These are phyloP conservation scores for Progne subis DNA, from an alignment of 2,113 vertebrate genomes.

Conservation along the genomic window DNA sequence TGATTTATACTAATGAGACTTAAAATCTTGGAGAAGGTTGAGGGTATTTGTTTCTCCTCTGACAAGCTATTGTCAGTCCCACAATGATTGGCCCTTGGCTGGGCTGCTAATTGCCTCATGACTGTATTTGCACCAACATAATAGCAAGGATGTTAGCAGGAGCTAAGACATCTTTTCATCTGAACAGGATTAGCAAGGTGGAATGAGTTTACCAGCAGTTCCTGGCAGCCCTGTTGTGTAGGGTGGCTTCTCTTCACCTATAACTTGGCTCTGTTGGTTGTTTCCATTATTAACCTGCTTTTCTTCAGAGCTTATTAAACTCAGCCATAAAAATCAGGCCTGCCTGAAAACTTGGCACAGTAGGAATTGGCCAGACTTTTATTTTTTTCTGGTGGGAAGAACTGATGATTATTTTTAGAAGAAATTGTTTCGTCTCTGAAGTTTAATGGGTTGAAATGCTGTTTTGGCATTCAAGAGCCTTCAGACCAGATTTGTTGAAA, in stretches of 20 bases:
- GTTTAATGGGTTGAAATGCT: slow-evolving; percentile 53
- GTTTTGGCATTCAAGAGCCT: slow-evolving; percentile 23
- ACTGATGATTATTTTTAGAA: slow-evolving; percentile 58
- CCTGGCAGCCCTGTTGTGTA: not conserved
- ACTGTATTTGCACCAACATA: slow-evolving; percentile 4
- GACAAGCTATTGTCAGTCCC: slow-evolving; percentile 12
- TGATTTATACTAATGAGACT: slow-evolving; percentile 52
- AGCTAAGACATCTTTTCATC: slow-evolving; percentile 13
- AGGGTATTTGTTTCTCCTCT: slow-evolving; percentile 18
- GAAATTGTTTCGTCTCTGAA: slow-evolving; percentile 10
- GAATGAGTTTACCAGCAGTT: not conserved
- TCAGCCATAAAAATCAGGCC: slow-evolving; percentile 33
- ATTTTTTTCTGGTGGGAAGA: slow-evolving; percentile 47
- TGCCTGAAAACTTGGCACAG: not conserved
- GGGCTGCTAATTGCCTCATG: slow-evolving; percentile 30
- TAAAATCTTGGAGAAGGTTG: slow-evolving; percentile 19
- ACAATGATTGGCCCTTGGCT: slow-evolving; percentile 36
- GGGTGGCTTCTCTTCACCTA: not conserved
- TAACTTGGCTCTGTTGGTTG: not conserved
- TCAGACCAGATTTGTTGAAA: slow-evolving; percentile 48
- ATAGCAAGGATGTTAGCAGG: slow-evolving; percentile 20
- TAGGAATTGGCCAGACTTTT: slow-evolving; percentile 1
- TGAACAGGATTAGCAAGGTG: slow-evolving; percentile 6
- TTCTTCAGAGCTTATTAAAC: slow-evolving; percentile 50
- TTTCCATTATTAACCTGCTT: slow-evolving; percentile 50